phyloP scores from a whole-genome alignment of 2,888 invertebrate genomes.

The Nomada lathburiana region DNA sequence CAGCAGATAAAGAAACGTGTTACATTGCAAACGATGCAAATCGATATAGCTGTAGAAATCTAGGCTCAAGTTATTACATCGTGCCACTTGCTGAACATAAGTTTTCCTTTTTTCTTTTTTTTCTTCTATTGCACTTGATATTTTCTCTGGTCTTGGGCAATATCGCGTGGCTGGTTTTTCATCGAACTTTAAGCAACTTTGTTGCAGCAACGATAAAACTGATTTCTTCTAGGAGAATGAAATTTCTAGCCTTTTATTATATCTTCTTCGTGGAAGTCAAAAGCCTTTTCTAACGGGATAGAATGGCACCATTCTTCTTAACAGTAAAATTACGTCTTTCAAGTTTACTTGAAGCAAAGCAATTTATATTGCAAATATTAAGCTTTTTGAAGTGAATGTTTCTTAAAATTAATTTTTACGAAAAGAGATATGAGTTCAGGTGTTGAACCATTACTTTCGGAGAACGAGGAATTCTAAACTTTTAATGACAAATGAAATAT shows the following conservation, averaged over 20 bases:
- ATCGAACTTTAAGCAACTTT: conserved; percentile 27
- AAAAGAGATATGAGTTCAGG: no score
- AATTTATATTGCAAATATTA: no score
- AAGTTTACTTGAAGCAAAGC: no score
- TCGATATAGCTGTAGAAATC: neutral
- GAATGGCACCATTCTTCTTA: neutral
- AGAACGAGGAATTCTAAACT: neutral
- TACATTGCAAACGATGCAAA: neutral
- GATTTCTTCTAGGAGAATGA: neutral
- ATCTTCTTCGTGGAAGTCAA: neutral
- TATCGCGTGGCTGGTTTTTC: conserved; percentile 28
- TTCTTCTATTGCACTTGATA: conserved; percentile 15
- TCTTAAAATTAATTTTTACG: no score
- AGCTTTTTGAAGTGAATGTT: no score
- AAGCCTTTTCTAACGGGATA: neutral
- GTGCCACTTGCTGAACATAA: neutral
- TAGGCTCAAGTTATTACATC: neutral
- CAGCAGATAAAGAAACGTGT: neutral
- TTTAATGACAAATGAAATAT: neutral
- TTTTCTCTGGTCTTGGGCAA: conserved; percentile 35
- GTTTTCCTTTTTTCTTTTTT: conserved; percentile 17
- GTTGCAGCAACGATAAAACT: conserved; percentile 21
- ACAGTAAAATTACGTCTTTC: no score
- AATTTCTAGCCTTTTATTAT: neutral
- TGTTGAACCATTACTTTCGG: no score